Conservation (phyloP, 1,140 invertebrate genomes). For the Gryllus bimaculatus region DNA sequence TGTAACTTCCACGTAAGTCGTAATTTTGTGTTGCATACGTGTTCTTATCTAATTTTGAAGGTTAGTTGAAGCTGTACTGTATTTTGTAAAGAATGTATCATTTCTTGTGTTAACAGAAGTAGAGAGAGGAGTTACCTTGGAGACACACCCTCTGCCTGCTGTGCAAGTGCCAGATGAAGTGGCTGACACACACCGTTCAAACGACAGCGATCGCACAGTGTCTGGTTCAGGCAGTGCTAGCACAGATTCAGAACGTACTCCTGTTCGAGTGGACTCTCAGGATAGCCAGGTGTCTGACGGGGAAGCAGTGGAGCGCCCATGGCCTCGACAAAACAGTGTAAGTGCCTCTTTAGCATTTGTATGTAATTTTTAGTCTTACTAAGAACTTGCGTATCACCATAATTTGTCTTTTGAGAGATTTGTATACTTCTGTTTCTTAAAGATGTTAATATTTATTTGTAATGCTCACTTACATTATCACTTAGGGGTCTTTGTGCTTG, state of each 20-base stretch:
- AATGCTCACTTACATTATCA: no score
- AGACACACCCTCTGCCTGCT: conserved; percentile 39
- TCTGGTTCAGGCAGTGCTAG: conserved; percentile 59
- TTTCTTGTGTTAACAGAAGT: background rate
- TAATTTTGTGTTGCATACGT: no score
- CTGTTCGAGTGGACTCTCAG: conserved; percentile 73
- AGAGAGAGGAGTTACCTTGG: conserved; percentile 39
- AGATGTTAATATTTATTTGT: no score
- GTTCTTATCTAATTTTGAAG: no score
- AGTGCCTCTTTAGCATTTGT: conserved; percentile 29
- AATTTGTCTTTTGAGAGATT: background rate
- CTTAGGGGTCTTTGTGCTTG: no score
- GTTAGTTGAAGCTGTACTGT: background rate
- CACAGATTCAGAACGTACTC: conserved; percentile 74
- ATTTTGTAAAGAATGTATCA: background rate
- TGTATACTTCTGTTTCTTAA: no score
- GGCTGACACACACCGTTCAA: conserved; percentile 61
- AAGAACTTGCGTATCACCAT: background rate
- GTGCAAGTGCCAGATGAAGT: conserved; percentile 35
- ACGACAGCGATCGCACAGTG: conserved; percentile 78
- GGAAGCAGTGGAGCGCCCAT: conserved; percentile 48
- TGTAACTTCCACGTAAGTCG: no score
- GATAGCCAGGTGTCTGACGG: conserved; percentile 72
- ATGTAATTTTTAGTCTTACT: background rate
- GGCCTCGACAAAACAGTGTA: conserved; percentile 86